Evolutionary conservation across 2,113 vertebrate genomes (phyloP), one percentile per base, ranked within the genome.

Genomic region (Nasalis larvatus): DNA sequence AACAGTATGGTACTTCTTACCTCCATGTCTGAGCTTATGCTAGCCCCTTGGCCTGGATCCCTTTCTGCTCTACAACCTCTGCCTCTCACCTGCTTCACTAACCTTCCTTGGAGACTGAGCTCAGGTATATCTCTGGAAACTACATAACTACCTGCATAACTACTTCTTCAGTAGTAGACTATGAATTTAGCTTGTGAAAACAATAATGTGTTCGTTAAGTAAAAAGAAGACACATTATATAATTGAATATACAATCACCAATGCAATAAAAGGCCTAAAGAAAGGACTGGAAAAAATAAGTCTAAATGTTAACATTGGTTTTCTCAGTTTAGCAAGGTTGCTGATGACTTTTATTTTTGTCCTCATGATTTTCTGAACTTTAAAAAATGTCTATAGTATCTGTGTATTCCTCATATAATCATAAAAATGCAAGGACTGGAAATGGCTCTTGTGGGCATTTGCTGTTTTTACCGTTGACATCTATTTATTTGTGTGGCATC

Each of bases 181-280:
- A 78, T 71, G 89, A 87, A 86, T 95, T 80, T 83, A 88, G 14
- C 47, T 32, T 47, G 45, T 54, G 37, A 63, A 95, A 95, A 69
- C 52, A 74, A 13, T 49, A 76, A 81, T 76, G 13, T 63, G 73
- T 49, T 85, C 86, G 17, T 85, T 88, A 91, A 85, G 23, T 91
- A 30, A 45, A 87, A 71, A 74, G 66, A 94, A 95, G 77, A 40
- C 16, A 80, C 47, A 10, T 42, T 47, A 42, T n/a, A 45, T 68
- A 80, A 73, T 10, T 73, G 30, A 83, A 87, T 60, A 74, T 83
- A 83, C 17, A 81, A n/a, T 82, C 32, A 10, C n/a, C 30, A 71
- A n/a, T 32, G 27, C 76, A 86, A 92, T 58, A 88, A 91, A 69
- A 95, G 0, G 58, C 14, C 30, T 23, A 27, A 30, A 87, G 82